phyloP scores from a whole-genome alignment of 2,797 vertebrate species.

The Sebastes iracundus region DNA sequence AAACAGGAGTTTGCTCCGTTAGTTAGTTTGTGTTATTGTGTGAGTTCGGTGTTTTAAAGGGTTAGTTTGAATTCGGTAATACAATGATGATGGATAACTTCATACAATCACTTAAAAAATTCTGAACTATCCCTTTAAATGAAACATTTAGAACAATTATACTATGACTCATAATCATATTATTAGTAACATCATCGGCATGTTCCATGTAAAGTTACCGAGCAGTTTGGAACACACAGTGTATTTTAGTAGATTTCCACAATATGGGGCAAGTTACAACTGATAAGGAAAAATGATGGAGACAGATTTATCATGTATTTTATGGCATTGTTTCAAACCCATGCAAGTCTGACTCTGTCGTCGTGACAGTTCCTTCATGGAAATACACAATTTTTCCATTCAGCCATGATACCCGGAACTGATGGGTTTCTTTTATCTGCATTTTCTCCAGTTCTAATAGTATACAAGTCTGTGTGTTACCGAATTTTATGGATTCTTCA shows the following conservation, averaged over 20 bases:
- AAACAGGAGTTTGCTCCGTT: background rate
- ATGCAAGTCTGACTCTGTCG: background rate
- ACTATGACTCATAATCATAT: background rate
- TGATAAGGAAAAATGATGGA: background rate
- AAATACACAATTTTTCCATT: background rate
- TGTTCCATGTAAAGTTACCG: background rate
- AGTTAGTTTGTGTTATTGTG: background rate
- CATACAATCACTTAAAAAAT: background rate
- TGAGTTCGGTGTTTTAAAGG: background rate
- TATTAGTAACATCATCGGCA: background rate
- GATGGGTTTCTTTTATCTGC: slow-evolving; percentile 4
- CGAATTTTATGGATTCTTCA: background rate
- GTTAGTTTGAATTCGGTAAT: background rate
- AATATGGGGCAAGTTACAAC: background rate
- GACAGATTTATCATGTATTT: background rate
- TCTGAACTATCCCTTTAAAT: background rate
- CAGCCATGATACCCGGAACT: background rate
- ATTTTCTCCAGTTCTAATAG: background rate
- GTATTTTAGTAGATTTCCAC: background rate
- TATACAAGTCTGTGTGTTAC: background rate
- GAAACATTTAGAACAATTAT: background rate
- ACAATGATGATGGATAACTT: background rate
- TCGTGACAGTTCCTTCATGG: background rate
- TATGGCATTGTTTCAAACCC: background rate
- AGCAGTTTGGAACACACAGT: background rate